Evolutionary conservation across 2,888 invertebrate species (phyloP).

Genomic region (Scaptodrosophila latifasciaeformis): DNA sequence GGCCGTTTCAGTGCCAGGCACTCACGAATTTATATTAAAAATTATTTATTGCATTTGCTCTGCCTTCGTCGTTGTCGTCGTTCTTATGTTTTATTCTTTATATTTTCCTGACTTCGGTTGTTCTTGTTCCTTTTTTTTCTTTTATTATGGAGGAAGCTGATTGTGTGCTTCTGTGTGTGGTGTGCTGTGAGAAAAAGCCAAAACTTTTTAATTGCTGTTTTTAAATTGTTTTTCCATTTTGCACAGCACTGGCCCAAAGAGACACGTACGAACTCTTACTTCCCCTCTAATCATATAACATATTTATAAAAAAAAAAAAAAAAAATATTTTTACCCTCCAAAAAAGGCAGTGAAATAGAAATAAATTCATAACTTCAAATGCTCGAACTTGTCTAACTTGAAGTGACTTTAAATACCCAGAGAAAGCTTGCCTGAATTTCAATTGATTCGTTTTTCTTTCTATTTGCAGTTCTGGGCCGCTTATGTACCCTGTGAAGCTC

Average conservation of each 20-base stretch:
- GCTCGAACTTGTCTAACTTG: no score
- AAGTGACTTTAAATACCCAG: no score
- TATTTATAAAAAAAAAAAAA: conserved; percentile 29
- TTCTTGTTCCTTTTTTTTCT: no score
- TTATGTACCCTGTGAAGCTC: conserved; percentile 82
- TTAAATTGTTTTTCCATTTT: conserved; percentile 37
- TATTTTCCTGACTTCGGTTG: no score
- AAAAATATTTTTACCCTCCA: background rate
- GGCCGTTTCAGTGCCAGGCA: conserved; percentile 19
- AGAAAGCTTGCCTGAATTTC: no score
- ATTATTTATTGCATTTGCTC: conserved; percentile 63
- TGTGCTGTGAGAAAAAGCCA: conserved; percentile 22
- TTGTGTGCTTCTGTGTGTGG: background rate
- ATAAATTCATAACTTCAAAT: background rate
- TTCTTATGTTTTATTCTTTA: no score
- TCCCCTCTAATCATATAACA: conserved; percentile 53
- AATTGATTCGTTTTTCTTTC: background rate
- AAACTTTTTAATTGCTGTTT: conserved; percentile 51
- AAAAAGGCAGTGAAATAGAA: background rate
- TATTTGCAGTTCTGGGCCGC: conserved; percentile 82
- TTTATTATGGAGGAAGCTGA: no score
- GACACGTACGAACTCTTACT: conserved; percentile 62
- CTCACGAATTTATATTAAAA: conserved; percentile 67
- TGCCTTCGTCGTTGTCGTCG: background rate
- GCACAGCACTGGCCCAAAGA: conserved; percentile 41